phyloP scores from a whole-genome alignment of 2,113 vertebrate species.

The Accipiter cooperii region DNA sequence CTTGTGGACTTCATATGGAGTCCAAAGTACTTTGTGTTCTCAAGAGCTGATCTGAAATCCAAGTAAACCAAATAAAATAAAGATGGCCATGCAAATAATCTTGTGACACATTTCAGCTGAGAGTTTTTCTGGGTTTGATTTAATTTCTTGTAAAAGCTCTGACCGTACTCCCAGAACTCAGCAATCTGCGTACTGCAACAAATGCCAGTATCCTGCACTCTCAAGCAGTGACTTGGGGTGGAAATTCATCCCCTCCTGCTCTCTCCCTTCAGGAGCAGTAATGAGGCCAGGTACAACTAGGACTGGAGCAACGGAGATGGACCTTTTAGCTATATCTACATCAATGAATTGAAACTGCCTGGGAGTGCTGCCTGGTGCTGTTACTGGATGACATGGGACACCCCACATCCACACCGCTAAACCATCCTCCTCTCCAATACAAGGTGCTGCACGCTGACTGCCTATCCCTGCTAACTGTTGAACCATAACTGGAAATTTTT shows the following conservation, averaged over 20 bases:
- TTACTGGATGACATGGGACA: background rate
- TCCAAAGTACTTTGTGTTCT: constrained; percentile 1
- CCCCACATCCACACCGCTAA: background rate
- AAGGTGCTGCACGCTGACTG: background rate
- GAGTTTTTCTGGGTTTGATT: background rate
- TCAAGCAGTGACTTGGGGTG: background rate
- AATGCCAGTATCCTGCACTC: background rate
- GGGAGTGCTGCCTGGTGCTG: background rate
- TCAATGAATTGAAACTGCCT: background rate
- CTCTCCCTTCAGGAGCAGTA: background rate
- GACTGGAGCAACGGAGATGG: background rate
- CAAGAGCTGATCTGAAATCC: background rate
- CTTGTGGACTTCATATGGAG: constrained; percentile 20
- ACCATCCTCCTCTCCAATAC: background rate
- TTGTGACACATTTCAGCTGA: background rate
- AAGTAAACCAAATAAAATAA: background rate
- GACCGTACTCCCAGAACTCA: background rate
- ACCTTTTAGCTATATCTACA: background rate
- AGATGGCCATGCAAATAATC: background rate
- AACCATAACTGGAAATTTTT: background rate
- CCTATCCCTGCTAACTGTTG: background rate
- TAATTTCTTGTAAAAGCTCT: background rate
- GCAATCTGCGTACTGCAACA: background rate
- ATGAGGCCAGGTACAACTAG: background rate
- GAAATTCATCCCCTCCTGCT: background rate